Evolutionary conservation across 2,797 vertebrate genomes (phyloP).

Genomic region (Siniperca obscura): DNA sequence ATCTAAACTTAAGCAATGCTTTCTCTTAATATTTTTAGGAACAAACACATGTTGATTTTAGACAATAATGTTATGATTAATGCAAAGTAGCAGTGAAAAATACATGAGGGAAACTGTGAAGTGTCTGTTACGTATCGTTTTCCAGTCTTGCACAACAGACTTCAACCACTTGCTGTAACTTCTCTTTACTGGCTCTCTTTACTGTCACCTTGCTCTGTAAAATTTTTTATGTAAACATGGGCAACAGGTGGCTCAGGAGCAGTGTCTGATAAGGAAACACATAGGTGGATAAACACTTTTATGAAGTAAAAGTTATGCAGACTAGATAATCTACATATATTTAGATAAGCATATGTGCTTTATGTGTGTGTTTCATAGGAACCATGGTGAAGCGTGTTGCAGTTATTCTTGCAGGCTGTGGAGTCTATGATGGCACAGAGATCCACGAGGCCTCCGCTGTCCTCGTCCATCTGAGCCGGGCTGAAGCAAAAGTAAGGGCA

Average conservation of each 20-base stretch:
- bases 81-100: not conserved
- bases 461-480: slow-evolving; percentile 90
- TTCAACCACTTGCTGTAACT: not conserved
- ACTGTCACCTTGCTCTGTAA: slow-evolving; percentile 35
- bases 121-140: not conserved
- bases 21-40: not conserved
- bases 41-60: not conserved
- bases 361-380: slow-evolving; percentile 54
- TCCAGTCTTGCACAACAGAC: not conserved
- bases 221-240: slow-evolving; percentile 41
- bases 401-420: slow-evolving; percentile 90
- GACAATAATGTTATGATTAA: not conserved
- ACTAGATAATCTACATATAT: not conserved
- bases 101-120: not conserved
- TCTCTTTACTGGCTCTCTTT: not conserved
- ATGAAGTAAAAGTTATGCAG: no score
- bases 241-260: not conserved
- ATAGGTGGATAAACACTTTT: not conserved
- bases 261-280: not conserved
- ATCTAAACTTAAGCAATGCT: not conserved
- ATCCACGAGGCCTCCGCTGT: slow-evolving; percentile 90
- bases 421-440: slow-evolving; percentile 90
- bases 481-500: slow-evolving; percentile 86
- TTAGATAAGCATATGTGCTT: not conserved
- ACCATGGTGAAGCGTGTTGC: slow-evolving; percentile 89